These are phyloP conservation scores for Carassius auratus DNA, from an alignment of 2,113 vertebrate genomes.

Conservation along the genomic window DNA sequence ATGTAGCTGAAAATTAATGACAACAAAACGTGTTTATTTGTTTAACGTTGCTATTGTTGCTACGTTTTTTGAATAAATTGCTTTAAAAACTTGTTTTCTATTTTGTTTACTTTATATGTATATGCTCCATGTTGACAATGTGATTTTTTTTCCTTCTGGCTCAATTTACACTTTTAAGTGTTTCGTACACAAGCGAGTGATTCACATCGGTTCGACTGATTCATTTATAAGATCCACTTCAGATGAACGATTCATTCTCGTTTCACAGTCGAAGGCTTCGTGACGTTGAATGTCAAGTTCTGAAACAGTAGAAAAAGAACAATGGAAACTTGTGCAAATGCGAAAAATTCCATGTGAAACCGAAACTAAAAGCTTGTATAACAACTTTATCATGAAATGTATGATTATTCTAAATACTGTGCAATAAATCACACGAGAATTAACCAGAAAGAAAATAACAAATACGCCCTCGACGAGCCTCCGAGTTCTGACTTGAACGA, in stretches of 20 bases:
- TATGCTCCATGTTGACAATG: background rate
- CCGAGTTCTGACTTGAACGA: background rate
- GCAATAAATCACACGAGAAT: background rate
- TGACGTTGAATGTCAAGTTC: background rate
- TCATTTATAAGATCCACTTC: background rate
- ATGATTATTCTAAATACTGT: background rate
- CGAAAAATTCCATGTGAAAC: background rate
- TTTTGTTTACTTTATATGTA: no score
- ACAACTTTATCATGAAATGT: background rate
- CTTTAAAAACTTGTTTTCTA: no score
- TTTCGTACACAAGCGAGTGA: background rate
- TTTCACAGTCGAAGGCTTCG: background rate
- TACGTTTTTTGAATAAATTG: no score
- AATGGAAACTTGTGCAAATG: background rate
- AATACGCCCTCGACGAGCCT: background rate
- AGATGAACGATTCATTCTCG: background rate
- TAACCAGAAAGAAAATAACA: background rate
- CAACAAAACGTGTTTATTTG: background rate
- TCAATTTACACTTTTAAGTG: background rate
- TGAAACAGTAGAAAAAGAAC: background rate
- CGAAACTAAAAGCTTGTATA: background rate
- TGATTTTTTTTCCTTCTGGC: background rate
- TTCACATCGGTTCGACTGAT: background rate
- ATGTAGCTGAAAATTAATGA: no score
- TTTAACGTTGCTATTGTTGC: background rate